Percentiles rank a stretch among this genome's conserved stretches.
These are phyloP conservation scores for Drosophila miranda DNA, from an alignment of 1,140 invertebrate genomes.

Conservation along the genomic window DNA sequence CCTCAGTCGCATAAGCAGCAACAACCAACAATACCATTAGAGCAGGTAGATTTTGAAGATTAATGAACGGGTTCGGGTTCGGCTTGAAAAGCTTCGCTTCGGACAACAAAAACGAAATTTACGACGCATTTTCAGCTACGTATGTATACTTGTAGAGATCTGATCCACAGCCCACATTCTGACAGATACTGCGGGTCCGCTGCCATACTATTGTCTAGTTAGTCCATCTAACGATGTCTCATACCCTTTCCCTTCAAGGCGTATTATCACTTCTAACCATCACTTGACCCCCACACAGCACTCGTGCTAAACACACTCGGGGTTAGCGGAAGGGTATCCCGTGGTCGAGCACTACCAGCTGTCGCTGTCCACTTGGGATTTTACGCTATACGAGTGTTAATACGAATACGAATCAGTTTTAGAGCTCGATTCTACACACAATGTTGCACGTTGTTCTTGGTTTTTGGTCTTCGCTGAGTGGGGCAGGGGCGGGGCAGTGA, in stretches of 20 bases:
- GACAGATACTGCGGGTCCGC: constrained; percentile 36
- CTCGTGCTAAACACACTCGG: too few relatives aligned
- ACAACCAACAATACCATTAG: constrained; percentile 64
- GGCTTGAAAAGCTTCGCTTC: constrained; percentile 48
- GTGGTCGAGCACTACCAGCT: constrained; percentile 11
- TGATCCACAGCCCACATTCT: constrained; percentile 38
- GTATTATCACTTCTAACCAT: neutral
- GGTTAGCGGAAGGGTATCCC: constrained; percentile 8
- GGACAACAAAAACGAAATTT: constrained; percentile 56
- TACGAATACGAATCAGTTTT: constrained; percentile 22
- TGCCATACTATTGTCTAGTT: constrained; percentile 26
- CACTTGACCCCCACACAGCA: too few relatives aligned
- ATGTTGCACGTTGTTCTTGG: neutral
- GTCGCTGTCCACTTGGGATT: neutral
- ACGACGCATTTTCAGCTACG: constrained; percentile 45
- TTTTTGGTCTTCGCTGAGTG: too few relatives aligned
- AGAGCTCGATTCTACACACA: constrained; percentile 7
- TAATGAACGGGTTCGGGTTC: constrained; percentile 63
- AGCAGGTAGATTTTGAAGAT: constrained; percentile 76
- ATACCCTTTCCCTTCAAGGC: neutral
- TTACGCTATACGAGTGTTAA: constrained; percentile 22
- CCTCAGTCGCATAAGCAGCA: neutral
- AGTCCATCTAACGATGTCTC: constrained; percentile 8
- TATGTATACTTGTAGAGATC: constrained; percentile 7
- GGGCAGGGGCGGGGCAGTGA: neutral